Conservation (phyloP, 2,113 vertebrate genomes). For the Rhadina sibilatrix region DNA sequence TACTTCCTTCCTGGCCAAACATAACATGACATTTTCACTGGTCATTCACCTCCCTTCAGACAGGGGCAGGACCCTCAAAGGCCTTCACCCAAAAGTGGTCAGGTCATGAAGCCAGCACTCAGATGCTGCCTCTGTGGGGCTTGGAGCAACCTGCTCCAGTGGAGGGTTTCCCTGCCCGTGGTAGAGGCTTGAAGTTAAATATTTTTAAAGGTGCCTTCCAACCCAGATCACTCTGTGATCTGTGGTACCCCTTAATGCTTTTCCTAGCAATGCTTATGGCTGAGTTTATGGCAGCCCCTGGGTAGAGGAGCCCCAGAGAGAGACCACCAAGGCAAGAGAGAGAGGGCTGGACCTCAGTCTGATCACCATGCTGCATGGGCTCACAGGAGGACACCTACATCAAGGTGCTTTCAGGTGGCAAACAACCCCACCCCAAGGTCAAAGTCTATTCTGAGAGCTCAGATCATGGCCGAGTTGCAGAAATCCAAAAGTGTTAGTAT, state of each 20-base stretch:
- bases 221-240: not conserved
- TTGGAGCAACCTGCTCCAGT: not conserved
- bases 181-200: not conserved
- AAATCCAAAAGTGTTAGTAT: not conserved
- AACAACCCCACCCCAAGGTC: not conserved
- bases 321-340: not conserved
- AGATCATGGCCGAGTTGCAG: not conserved
- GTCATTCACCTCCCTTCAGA: not conserved
- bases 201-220: not conserved
- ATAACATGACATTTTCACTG: not conserved
- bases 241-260: not conserved
- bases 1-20: not conserved
- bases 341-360: no score
- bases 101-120: not conserved
- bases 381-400: not conserved
- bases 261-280: not conserved
- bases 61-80: not conserved
- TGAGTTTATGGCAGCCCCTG: not conserved
- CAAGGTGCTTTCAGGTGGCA: not conserved
- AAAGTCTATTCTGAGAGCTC: not conserved
- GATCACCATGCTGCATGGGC: fast-evolving
- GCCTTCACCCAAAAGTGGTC: not conserved
- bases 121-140: not conserved
- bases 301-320: not conserved
- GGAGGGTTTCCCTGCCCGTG: not conserved